Conservation (phyloP, 2,113 vertebrate species). For the Rhadina sibilatrix region DNA sequence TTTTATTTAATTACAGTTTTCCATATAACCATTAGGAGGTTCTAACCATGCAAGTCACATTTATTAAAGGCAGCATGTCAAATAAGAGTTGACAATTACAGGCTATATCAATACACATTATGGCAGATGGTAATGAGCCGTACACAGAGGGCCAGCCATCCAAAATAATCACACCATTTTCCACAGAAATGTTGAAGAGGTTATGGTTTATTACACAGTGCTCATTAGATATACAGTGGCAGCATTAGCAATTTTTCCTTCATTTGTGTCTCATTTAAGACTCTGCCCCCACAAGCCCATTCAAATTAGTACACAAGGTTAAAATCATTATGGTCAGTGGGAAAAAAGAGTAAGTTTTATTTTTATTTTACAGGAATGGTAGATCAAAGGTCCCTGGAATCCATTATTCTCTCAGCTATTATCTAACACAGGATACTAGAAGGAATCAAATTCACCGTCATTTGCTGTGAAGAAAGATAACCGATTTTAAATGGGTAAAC, state of each 20-base stretch:
- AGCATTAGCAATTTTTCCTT: slow-evolving; percentile 82
- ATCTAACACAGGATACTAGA: slow-evolving; percentile 64
- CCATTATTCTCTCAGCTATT: slow-evolving; percentile 71
- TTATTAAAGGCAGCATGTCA: slow-evolving; percentile 97
- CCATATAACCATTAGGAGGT: slow-evolving; percentile 78
- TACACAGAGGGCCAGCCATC: slow-evolving; percentile 84
- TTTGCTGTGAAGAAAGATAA: slow-evolving; percentile 49
- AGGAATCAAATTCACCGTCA: slow-evolving; percentile 37
- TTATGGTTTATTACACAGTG: slow-evolving; percentile 87
- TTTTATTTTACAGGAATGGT: slow-evolving; percentile 74
- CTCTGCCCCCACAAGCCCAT: slow-evolving; percentile 75
- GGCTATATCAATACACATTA: slow-evolving; percentile 94
- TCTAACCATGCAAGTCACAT: slow-evolving; percentile 85
- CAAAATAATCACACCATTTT: slow-evolving; percentile 85
- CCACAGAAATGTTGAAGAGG: slow-evolving; percentile 83
- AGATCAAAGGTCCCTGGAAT: slow-evolving; percentile 73
- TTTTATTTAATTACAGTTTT: slow-evolving; percentile 76
- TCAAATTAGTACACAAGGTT: slow-evolving; percentile 82
- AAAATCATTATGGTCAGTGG: slow-evolving; percentile 74
- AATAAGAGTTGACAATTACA: slow-evolving; percentile 92
- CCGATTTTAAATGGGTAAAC: slow-evolving; percentile 50
- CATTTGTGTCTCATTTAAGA: slow-evolving; percentile 80
- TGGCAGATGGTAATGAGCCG: slow-evolving; percentile 92
- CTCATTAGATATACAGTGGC: slow-evolving; percentile 83
- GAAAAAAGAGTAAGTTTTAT: slow-evolving; percentile 63